Evolutionary conservation across 1,140 invertebrate species (phyloP), one percentile per base, ranked within the genome.

Genomic region (Drosophila sechellia): DNA sequence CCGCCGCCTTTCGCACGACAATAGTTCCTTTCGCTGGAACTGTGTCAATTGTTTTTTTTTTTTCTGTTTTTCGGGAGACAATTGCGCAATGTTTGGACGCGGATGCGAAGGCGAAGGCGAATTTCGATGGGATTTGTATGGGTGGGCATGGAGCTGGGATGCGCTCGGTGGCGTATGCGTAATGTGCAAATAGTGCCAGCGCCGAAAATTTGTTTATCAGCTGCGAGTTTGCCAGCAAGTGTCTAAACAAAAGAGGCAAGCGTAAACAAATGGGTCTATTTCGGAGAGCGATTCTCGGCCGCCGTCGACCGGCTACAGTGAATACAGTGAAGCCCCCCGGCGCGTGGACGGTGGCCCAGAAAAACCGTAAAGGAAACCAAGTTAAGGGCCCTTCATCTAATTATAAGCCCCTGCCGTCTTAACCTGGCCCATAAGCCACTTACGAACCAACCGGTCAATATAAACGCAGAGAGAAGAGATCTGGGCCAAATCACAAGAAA

Each of bases 171-270:
- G 58, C 71, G 70, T 74, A 74, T 74, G 52, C 58, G 70, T 74
- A 74, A 74, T 74, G 49, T 74, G 70, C 71, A 74, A 74, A 74
- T 56, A 73, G 39, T 63, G 71, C 49, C 49, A 53, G 12, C 25
- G 31, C 48, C 42, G 31, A 39, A 59, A 63, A 39, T 63, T 73
- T 73, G 68, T 73, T 73, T 73, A 73, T 61, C 68, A 53, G 50
- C 66, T 35, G 69, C 53, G 54, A 63, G 37, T 39, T 39, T 39
- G 37, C 37, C 37, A 50, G 70, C 40, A 50, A 54, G 71, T 74
- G 69, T 74, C 70, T 74, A 74, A 74, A 74, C 70, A 74, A 74
- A 74, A 34, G 49, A 31, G 39, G 34, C 17, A 20, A 53, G 56
- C 70, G 42, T 74, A 74, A 74, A 74, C 70, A 74, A 74, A 64